Conservation (phyloP, 2,888 invertebrate species). For the Brachypalpus laphriformis region DNA sequence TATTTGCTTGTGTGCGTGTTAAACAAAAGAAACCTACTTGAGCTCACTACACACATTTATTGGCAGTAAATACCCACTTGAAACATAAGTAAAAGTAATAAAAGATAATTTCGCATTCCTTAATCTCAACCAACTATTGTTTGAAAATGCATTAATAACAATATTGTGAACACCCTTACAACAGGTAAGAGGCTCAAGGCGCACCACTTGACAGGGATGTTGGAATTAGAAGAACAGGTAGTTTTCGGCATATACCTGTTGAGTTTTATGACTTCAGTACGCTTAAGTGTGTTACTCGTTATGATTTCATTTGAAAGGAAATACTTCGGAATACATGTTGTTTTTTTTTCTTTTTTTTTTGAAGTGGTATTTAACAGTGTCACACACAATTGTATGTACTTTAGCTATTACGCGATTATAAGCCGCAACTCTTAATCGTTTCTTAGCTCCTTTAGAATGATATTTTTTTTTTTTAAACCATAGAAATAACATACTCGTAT, state of each 20-base stretch:
- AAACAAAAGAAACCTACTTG: constrained; percentile 11
- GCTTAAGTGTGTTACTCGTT: constrained; percentile 61
- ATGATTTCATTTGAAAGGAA: constrained; percentile 56
- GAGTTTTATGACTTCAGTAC: constrained; percentile 64
- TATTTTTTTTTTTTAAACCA: background rate
- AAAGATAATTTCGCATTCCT: constrained; percentile 73
- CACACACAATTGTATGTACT: constrained; percentile 3
- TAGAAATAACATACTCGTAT: too few relatives aligned
- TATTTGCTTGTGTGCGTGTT: background rate
- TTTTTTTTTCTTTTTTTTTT: background rate
- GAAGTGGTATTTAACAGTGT: constrained; percentile 27
- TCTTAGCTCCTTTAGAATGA: background rate
- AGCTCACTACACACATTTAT: constrained; percentile 27
- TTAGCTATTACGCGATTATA: constrained; percentile 41
- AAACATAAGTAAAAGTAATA: constrained; percentile 66
- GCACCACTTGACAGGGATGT: constrained; percentile 62
- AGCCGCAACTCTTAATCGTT: constrained; percentile 26
- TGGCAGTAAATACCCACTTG: constrained; percentile 68
- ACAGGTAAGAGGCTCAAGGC: constrained; percentile 63
- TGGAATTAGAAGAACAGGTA: constrained; percentile 42
- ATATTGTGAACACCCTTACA: constrained; percentile 59
- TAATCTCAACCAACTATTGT: constrained; percentile 61
- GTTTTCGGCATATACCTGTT: constrained; percentile 45
- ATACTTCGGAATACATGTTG: constrained; percentile 27
- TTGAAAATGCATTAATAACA: constrained; percentile 64